Conservation (phyloP, 2,888 invertebrate genomes). For the Drosophila austrosaltans region DNA sequence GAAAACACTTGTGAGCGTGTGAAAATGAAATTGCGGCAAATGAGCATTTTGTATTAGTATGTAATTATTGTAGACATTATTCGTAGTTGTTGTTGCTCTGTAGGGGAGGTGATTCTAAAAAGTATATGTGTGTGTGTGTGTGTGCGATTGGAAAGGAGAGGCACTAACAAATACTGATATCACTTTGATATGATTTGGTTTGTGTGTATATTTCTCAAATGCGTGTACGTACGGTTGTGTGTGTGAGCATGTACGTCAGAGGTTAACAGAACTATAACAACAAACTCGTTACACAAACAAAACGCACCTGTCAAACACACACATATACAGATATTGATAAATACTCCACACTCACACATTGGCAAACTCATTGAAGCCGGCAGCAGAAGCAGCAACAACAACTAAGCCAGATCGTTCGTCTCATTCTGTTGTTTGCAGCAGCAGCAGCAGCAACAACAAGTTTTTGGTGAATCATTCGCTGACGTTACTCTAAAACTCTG, state of each 20-base stretch:
- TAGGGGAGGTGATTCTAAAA: slow-evolving; percentile 55
- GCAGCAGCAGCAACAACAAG: slow-evolving; percentile 39
- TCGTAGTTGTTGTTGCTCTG: slow-evolving; percentile 38
- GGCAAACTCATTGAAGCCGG: slow-evolving; percentile 29
- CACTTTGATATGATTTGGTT: slow-evolving; percentile 29
- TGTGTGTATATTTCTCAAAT: slow-evolving; percentile 1
- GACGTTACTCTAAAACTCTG: slow-evolving; percentile 8
- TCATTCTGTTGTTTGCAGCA: slow-evolving; percentile 30
- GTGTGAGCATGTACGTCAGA: slow-evolving; percentile 64
- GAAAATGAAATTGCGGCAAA: slow-evolving; percentile 76
- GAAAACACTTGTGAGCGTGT: slow-evolving; percentile 75
- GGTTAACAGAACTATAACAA: slow-evolving; percentile 47
- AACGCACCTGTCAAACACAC: slow-evolving; percentile 73
- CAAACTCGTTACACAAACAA: slow-evolving; percentile 66
- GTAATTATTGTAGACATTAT: slow-evolving; percentile 59
- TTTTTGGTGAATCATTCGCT: slow-evolving; percentile 36
- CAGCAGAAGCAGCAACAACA: neutral
- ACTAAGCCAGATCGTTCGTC: slow-evolving; percentile 19
- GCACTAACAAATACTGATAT: neutral
- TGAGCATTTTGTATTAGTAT: slow-evolving; percentile 75
- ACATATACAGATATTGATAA: slow-evolving; percentile 14
- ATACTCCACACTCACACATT: slow-evolving; percentile 2
- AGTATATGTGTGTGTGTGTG: slow-evolving; percentile 43
- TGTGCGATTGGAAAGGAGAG: slow-evolving; percentile 5
- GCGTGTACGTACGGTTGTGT: slow-evolving; percentile 17